Base-by-base conservation (phyloP, 2,797 vertebrate species). In the Galaxias olidus region DNA sequence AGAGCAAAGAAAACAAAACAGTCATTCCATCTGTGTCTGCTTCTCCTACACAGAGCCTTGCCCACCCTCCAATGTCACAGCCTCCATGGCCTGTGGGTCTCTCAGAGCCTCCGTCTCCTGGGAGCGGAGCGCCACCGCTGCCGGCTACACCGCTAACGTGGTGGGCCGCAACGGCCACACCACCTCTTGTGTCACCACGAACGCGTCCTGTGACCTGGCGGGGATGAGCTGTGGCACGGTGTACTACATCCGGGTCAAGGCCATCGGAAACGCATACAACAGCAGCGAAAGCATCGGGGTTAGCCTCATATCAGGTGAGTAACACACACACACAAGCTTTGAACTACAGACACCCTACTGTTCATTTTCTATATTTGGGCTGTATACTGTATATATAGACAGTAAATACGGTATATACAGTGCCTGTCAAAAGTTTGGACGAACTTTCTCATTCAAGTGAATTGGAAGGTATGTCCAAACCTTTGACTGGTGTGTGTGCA, bases 21-120 rank as follows among this genome's bases (percentile, higher is more conserved):
- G 14, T n/a, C 49, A n/a, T n/a, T 51, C n/a, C 10, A n/a, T 17
- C 15, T 51, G 17, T 51, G 1, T 71, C 13, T 8, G 45, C 3
- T 19, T n/a, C 2, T 4, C 19, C 59, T 2, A 6, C 60, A 48
- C 72, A 92, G 92, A 87, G 20, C 91, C 90, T 4, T 93, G 92
- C 73, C 78, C 89, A 1, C 92, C 92, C 1, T 75, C 67, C 51
- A 83, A 86, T 4, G 20, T 92, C 45, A 71, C 77, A 56, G 87
- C 81, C 57, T 71, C 15, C 1, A 8, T 85, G 60, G 52, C n/a
- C 5, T 92, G 91, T 54, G 66, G 71, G 4, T 78, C 79, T 6
- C 76, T 73, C 0, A 53, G 50, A 0, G 82, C 62, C 0, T 73
- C 74, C 0, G 78, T 89, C 2, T 89, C 83, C 63, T 93, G 92